Base-by-base conservation (phyloP, 92 coral and sea anemone genomes). In the Epizoanthus ramosus region DNA sequence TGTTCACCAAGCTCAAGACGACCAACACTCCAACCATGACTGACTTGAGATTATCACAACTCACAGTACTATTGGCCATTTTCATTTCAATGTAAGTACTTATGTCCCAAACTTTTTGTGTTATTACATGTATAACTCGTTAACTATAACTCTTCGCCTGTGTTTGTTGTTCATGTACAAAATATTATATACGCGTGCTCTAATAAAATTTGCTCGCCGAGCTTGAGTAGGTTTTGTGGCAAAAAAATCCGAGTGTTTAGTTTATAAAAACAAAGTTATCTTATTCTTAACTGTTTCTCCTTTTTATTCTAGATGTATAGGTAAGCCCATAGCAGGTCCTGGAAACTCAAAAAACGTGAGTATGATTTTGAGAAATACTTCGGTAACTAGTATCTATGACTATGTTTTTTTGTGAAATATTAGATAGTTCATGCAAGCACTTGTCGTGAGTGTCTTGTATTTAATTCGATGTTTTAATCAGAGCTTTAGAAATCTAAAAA, bases 401-500 rank as follows among this genome's bases (percentile, higher is more conserved):
- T 5, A 50, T 19, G 8, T 75, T 58, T 75, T 64, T n/a, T 7
- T 17, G 16, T 1, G 80, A 53, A 9, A 50, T 33, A 75, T 57
- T 74, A 63, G 58, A 16, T 54, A 57, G 33, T 31, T 54, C 24
- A 9, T 47, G 43, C 13, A 24, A n/a, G 15, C 39, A 56, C 67
- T 23, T 19, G 15, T 67, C 17, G 5, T 64, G n/a, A 7, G 33
- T 9, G 15, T 6, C 10, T 3, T 35, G 7, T 14, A 10, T 24
- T 10, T 33, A 31, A 50, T 50, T 50, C 54, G 54, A 47, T 47
- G 54, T 63, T 77, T 6, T 77, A 43, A 37, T 37, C 43, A 37
- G 14, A 43, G 71, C 82, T 41, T 33, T 52, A 77, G 47, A 77
- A 61, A 13, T 60, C 71, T 77, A 77, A 59, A 77, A 77, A 77